These are phyloP conservation scores for Ophion ellenae DNA, from an alignment of 2,888 invertebrate genomes.

Conservation along the genomic window DNA sequence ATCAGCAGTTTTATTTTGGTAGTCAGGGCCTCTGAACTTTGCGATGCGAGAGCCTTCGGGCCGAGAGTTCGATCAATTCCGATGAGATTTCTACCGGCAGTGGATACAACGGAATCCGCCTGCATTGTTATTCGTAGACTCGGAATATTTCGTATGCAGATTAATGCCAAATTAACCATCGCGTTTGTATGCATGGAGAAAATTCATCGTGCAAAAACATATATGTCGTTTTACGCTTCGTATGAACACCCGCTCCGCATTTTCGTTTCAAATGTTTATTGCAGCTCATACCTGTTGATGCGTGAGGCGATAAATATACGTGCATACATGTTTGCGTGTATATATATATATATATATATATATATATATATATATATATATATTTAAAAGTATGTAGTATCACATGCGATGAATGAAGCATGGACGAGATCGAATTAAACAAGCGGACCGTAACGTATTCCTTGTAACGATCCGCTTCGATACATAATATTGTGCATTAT, in stretches of 20 bases:
- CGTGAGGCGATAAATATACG: conserved; percentile 25
- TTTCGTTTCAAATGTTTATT: conserved; percentile 52
- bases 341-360: no score
- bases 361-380: neutral
- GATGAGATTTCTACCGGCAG: neutral
- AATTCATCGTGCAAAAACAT: neutral
- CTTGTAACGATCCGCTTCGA: conserved; percentile 9
- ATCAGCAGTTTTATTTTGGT: conserved; percentile 2
- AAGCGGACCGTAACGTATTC: conserved; percentile 48
- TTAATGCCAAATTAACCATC: conserved; percentile 33
- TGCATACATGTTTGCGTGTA: neutral
- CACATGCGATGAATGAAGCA: conserved; percentile 49
- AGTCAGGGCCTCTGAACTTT: conserved; percentile 12
- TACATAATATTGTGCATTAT: conserved; percentile 39
- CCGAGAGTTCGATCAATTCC: conserved; percentile 22
- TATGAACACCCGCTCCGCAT: neutral
- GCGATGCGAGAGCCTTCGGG: neutral
- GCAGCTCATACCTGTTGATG: conserved; percentile 50
- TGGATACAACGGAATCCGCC: neutral
- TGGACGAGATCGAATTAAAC: conserved; percentile 36
- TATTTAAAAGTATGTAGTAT: neutral
- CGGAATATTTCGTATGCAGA: conserved; percentile 21
- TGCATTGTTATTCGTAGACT: conserved; percentile 13
- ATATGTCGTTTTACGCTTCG: neutral
- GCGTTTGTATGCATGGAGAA: neutral